Evolutionary conservation across 1,140 invertebrate genomes (phyloP), one percentile per base, ranked within the genome.

Genomic region (Caenorhabditis tropicalis): DNA sequence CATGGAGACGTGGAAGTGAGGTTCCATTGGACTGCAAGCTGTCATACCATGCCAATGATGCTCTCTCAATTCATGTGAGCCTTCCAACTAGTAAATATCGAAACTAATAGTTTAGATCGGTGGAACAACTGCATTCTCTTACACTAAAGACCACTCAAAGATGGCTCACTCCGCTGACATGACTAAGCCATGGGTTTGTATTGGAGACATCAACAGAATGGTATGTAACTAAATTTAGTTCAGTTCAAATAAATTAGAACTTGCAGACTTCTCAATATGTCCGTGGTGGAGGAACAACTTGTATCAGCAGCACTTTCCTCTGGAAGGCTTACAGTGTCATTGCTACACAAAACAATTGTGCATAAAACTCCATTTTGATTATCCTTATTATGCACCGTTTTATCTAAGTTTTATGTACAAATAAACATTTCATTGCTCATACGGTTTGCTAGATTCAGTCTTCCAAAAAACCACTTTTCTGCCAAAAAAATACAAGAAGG

Each of bases 121-220:
- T 10, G 27, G 27, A 6, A 82, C 87, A 33, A 43, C 84, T 16
- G 49, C 84, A 56, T 88, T 88, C 85, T 79, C 86, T 9, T 88
- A 88, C 70, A 88, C 87, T 4, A 86, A 88, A 43, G 87, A 88
- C 79, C 87, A 88, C 49, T 88, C 87, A 15, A 88, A 88, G 51
- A 81, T 86, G 79, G 87, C 87, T 24, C 74, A 86, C 10, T 86
- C 87, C 15, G 12, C 81, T 10, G 65, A 74, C n/a, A 16, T 46
- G 31, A 81, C 29, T 4, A 79, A 60, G 21, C 85, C 85, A 21
- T 86, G 81, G 70, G 85, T 86, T 10, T 88, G 87, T 51, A 88
- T 88, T 48, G 87, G 87, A 48, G 87, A 88, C 51, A 88, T 88
- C 80, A 88, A 88, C 56, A 27, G 87, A 86, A 88, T 88, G 87